Base-by-base conservation (phyloP, 2,888 invertebrate species). In the Strigamia maritima region DNA sequence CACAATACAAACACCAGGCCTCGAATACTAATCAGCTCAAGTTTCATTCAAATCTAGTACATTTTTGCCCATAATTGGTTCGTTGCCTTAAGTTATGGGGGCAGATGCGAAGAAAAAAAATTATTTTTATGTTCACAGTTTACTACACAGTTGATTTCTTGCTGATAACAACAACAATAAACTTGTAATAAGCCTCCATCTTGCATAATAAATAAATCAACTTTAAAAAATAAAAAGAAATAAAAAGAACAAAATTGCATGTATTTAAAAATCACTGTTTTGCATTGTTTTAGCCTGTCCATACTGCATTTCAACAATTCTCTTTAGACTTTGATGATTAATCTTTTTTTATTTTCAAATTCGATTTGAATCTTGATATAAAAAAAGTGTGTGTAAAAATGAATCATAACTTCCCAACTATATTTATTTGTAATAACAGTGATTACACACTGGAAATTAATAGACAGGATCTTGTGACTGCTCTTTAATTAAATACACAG, bases 381-480 rank as follows among this genome's bases (percentile, higher is more conserved):
- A 60, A 60, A 60, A 10, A 12, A n/a, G n/a, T n/a, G 0, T 22
- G 49, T 60, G 24, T 60, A 60, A 60, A 60, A 60, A 60, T 19
- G 60, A 60, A 60, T 60, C 60, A 60, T 24, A 12, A 19, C 60
- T 60, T 24, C 22, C 19, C 60, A 60, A 24, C 60, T 60, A 24
- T 24, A 60, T 22, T 60, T 60, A 60, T 10, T 60, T 6, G 60
- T 60, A 60, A 60, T 60, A 60, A 60, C 60, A 60, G 60, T 60
- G 60, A 60, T 60, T 60, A 60, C 60, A 60, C 19, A 10, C 0
- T 60, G 60, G 7, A 24, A 60, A 60, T 60, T 60, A 60, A 60
- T 60, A 60, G 60, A 24, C 60, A 60, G 60, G 60, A 60, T 60
- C 60, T 60, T 60, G 60, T 60, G 60, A 60, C 60, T 60, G 60